Conservation (phyloP, 2,888 invertebrate species). For the Chouioia cunea region DNA sequence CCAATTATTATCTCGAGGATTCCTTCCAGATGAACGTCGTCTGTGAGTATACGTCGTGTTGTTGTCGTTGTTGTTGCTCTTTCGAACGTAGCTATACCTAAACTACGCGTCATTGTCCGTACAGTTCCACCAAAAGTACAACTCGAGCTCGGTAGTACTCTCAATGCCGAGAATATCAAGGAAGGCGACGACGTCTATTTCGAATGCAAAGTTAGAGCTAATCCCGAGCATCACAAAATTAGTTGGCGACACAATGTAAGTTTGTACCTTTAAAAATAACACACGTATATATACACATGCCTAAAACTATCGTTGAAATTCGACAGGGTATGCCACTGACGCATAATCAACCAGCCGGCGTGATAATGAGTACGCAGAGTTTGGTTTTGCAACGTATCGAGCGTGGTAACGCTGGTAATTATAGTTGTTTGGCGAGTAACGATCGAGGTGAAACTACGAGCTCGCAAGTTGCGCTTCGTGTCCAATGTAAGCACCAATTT, state of each 20-base stretch:
- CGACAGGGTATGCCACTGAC: constrained; percentile 79
- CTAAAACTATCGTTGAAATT: too few relatives aligned
- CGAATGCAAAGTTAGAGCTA: constrained; percentile 83
- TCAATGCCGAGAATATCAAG: constrained; percentile 82
- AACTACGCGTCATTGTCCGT: not conserved
- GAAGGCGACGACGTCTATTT: constrained; percentile 86
- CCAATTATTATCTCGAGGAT: constrained; percentile 83
- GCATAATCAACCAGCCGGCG: constrained; percentile 86
- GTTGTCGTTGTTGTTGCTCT: not conserved
- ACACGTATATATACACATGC: too few relatives aligned
- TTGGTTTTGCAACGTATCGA: constrained; percentile 88
- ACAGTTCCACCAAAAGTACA: constrained; percentile 81
- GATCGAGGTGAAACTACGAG: constrained; percentile 86
- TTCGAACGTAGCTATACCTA: too few relatives aligned
- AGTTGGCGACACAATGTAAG: constrained; percentile 84
- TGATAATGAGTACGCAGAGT: constrained; percentile 90
- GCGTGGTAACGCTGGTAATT: constrained; percentile 85
- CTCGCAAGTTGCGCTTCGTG: constrained; percentile 80
- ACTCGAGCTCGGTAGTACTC: constrained; percentile 79
- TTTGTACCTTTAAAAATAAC: too few relatives aligned
- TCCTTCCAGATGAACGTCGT: constrained; percentile 86
- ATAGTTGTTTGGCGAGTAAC: constrained; percentile 87
- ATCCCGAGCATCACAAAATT: constrained; percentile 82
- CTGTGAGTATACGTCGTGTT: constrained; percentile 78
- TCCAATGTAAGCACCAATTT: constrained; percentile 79